Conservation (phyloP, 2,113 vertebrate species). For the Mobula hypostoma region DNA sequence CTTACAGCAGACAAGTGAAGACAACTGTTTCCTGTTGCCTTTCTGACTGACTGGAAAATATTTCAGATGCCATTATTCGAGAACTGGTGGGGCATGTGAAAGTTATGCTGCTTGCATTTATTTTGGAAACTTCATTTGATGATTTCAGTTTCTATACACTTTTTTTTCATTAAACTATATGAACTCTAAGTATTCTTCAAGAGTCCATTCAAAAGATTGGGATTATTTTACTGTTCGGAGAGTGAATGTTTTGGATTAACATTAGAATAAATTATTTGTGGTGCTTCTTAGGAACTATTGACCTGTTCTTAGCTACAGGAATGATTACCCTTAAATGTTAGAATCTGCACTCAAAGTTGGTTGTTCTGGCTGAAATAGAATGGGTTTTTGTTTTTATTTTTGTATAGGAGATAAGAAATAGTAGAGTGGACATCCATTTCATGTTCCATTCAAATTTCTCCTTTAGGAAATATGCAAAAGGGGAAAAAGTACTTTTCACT, state of each 20-base stretch:
- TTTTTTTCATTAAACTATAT: neutral
- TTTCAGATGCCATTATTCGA: slow-evolving; percentile 1
- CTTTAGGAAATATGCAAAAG: neutral
- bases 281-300: slow-evolving; percentile 38
- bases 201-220: slow-evolving; percentile 43
- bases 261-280: neutral
- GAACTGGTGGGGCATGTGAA: neutral
- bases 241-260: slow-evolving; percentile 42
- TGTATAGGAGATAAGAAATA: neutral
- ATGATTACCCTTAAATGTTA: slow-evolving; percentile 49
- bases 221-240: slow-evolving; percentile 45
- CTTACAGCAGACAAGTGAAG: neutral
- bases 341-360: slow-evolving; percentile 49
- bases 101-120: neutral
- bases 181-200: slow-evolving; percentile 42
- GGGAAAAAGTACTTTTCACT: too few species aligned
- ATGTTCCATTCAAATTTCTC: neutral
- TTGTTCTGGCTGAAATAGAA: neutral
- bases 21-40: slow-evolving; percentile 9
- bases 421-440: neutral
- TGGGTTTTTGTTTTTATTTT: neutral
- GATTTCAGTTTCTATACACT: neutral
- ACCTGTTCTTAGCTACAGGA: slow-evolving; percentile 48
- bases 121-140: slow-evolving; percentile 16
- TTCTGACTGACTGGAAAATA: neutral